phyloP scores from a whole-genome alignment of 2,888 invertebrate species.

The Drosophila kuntzei region DNA sequence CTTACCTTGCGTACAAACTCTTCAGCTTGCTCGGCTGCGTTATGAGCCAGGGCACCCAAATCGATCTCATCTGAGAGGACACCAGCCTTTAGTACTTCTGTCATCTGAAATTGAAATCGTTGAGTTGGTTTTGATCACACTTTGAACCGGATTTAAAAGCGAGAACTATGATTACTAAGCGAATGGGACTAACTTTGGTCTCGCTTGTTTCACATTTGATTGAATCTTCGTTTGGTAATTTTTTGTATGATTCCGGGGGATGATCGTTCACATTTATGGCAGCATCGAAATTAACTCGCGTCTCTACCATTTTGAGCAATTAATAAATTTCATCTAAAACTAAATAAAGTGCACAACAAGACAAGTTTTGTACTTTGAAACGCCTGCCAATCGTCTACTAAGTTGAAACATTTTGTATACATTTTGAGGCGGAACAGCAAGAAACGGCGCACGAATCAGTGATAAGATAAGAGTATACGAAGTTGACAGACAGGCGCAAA shows the following conservation, averaged over 20 bases:
- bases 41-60: slow-evolving; percentile 92
- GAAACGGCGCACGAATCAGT: slow-evolving; percentile 36
- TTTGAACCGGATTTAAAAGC: slow-evolving; percentile 14
- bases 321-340: slow-evolving; percentile 38
- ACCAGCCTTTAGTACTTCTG: slow-evolving; percentile 93
- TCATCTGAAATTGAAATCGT: slow-evolving; percentile 87
- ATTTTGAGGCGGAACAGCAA: slow-evolving; percentile 48
- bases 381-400: slow-evolving; percentile 55
- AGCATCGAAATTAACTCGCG: slow-evolving; percentile 38
- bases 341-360: slow-evolving; percentile 32
- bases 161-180: slow-evolving; percentile 13
- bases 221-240: slow-evolving; percentile 35
- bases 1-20: slow-evolving; percentile 94
- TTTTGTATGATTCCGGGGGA: slow-evolving; percentile 32
- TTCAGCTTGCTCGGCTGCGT: slow-evolving; percentile 97
- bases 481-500: slow-evolving; percentile 27
- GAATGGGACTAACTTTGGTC: slow-evolving; percentile 54
- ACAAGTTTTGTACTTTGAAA: slow-evolving; percentile 56
- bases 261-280: slow-evolving; percentile 21
- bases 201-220: slow-evolving; percentile 29
- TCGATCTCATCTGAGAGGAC: slow-evolving; percentile 94
- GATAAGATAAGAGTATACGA: slow-evolving; percentile 66
- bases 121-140: not conserved
- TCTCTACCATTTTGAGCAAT: slow-evolving; percentile 48
- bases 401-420: slow-evolving; percentile 44